Evolutionary conservation across 2,888 invertebrate genomes (phyloP), one percentile per base, ranked within the genome.

Genomic region (Sphecodes monilicornis): DNA sequence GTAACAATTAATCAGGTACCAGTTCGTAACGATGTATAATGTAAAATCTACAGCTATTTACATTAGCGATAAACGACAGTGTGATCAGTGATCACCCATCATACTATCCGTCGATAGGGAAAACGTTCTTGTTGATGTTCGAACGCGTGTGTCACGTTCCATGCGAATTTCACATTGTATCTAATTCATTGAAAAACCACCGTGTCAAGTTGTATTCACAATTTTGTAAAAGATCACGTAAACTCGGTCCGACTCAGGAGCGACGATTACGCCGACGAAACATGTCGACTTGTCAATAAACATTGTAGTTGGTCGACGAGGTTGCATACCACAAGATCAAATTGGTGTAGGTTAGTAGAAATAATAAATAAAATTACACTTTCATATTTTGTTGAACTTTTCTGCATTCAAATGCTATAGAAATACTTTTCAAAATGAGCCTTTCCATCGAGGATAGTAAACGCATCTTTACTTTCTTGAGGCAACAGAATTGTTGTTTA

Each of bases 401-500:
- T 36, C 1, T 68, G 8, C 13, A n/a, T 43, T 43, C n/a, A 11
- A 29, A 66, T 39, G 54, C 71, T 22, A 16, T 4, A 71, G 68
- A 32, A 41, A 1, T 75, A 18, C 54, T 11, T 10, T 32, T 26
- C 3, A 32, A 72, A 74, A 90, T 90, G 88, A 85, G 50, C 46
- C 41, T 82, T 39, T 64, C 60, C 16, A 32, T 22, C 0, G 84
- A 89, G 29, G 81, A 80, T 22, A 86, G 88, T 16, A 81, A 82
- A 69, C 86, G 89, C 39, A 89, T 92, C 36, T 89, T 93, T 43
- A 66, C 76, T 5, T 90, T 92, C 79, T 76, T 93, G 43, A 85
- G 83, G 29, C 78, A 91, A 70, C 93, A 96, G 68, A 97, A 97
- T 0, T 97, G 97, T 89, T 98, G 98, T 90, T 95, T 96, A 76